phyloP scores from a whole-genome alignment of 2,797 vertebrate species.

The Enteromius trimaculatus region DNA sequence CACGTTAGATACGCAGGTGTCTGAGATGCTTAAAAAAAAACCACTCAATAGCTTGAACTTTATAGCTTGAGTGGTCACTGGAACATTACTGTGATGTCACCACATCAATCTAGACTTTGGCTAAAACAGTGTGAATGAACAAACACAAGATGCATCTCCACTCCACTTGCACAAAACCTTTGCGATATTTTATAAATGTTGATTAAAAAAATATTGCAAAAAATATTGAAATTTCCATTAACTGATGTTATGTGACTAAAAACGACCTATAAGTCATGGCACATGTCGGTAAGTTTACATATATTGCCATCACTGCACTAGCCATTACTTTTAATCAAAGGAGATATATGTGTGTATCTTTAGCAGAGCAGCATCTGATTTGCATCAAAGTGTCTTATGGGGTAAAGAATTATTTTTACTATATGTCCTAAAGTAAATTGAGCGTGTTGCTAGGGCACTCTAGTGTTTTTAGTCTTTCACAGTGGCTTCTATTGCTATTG shows the following conservation, averaged over 20 bases:
- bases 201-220: too few relatives aligned
- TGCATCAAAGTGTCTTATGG: neutral
- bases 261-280: too few relatives aligned
- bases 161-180: too few relatives aligned
- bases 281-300: too few relatives aligned
- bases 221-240: too few relatives aligned
- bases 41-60: neutral
- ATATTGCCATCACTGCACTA: too few relatives aligned
- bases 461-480: neutral
- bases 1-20: neutral
- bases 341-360: too few relatives aligned
- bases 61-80: neutral
- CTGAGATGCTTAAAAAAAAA: neutral
- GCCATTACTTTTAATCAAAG: too few relatives aligned
- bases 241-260: too few relatives aligned
- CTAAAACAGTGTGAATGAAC: neutral
- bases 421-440: neutral
- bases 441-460: neutral
- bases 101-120: neutral
- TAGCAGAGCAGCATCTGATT: too few relatives aligned
- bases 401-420: neutral
- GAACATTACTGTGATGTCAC: neutral
- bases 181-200: too few relatives aligned
- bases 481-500: neutral
- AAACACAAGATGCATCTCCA: neutral